phyloP scores from a whole-genome alignment of 1,140 invertebrate genomes.

The Caenorhabditis tropicalis region DNA sequence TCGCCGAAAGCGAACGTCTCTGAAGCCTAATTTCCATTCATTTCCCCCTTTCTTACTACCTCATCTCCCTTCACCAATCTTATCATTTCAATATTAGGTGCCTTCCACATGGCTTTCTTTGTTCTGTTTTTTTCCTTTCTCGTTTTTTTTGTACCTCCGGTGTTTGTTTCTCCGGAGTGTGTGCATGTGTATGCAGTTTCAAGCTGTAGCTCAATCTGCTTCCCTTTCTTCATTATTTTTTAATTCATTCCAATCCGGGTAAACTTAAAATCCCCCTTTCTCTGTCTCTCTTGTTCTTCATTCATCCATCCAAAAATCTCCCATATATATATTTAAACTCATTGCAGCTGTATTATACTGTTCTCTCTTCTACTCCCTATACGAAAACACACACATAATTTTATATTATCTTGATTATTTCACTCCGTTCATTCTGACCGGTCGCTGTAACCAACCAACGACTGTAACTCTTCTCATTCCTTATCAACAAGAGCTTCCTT shows the following conservation, averaged over 20 bases:
- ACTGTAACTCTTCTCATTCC: background rate
- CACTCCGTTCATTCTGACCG: background rate
- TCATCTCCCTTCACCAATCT: background rate
- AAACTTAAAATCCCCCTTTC: no score
- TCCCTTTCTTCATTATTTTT: background rate
- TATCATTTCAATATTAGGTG: slow-evolving; percentile 26
- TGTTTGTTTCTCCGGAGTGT: no score
- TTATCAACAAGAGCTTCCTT: background rate
- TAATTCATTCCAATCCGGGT: slow-evolving; percentile 26
- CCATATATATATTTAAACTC: background rate
- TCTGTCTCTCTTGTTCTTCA: no score
- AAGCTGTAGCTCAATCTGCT: background rate
- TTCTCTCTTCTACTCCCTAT: no score
- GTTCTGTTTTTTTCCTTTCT: background rate
- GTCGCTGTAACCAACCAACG: background rate
- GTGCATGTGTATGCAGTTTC: background rate
- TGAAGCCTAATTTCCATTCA: background rate
- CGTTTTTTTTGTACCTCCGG: no score
- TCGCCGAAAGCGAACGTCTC: background rate
- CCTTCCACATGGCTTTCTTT: background rate
- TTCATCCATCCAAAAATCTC: background rate
- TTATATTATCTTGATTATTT: slow-evolving; percentile 11
- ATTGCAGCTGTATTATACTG: slow-evolving; percentile 13
- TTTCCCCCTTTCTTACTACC: background rate
- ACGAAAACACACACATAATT: background rate